Percentiles rank a stretch among this genome's conserved stretches.
Evolutionary conservation across 1,140 invertebrate species (phyloP).

Genomic region (Zaprionus vittiger): DNA sequence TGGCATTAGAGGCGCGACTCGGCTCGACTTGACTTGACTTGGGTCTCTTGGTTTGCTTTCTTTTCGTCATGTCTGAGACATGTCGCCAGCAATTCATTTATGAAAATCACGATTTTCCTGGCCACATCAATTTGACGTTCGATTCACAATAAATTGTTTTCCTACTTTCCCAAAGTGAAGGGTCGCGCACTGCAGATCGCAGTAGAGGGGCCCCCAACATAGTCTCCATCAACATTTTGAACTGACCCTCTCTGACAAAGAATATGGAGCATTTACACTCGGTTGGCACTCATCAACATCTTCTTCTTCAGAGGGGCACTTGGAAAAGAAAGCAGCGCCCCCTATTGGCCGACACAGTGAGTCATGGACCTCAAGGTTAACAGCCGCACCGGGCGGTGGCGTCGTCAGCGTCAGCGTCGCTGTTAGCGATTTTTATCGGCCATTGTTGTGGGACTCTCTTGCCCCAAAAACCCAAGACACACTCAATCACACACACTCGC

Average conservation of each 20-base stretch:
- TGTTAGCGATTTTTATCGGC: constrained; percentile 72
- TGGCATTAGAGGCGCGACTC: constrained; percentile 6
- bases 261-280: constrained; percentile 59
- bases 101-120: constrained; percentile 70
- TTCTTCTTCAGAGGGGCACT: background rate
- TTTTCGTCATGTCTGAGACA: constrained; percentile 49
- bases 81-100: constrained; percentile 81
- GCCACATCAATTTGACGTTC: constrained; percentile 51
- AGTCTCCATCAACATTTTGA: constrained; percentile 3
- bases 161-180: constrained; percentile 79
- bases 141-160: constrained; percentile 77
- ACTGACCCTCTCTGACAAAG: constrained; percentile 58
- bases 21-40: background rate
- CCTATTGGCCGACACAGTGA: constrained; percentile 53
- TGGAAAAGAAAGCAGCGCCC: constrained; percentile 66
- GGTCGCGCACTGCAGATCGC: constrained; percentile 32
- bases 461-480: constrained; percentile 26
- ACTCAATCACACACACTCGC: constrained; percentile 28
- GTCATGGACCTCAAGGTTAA: constrained; percentile 83
- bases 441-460: constrained; percentile 53
- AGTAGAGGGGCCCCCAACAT: background rate
- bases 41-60: constrained; percentile 29
- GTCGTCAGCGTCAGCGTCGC: constrained; percentile 17
- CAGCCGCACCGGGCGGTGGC: constrained; percentile 55
- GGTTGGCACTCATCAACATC: constrained; percentile 48